Base-by-base conservation (phyloP, 2,113 vertebrate species). In the Ceratotherium simum region DNA sequence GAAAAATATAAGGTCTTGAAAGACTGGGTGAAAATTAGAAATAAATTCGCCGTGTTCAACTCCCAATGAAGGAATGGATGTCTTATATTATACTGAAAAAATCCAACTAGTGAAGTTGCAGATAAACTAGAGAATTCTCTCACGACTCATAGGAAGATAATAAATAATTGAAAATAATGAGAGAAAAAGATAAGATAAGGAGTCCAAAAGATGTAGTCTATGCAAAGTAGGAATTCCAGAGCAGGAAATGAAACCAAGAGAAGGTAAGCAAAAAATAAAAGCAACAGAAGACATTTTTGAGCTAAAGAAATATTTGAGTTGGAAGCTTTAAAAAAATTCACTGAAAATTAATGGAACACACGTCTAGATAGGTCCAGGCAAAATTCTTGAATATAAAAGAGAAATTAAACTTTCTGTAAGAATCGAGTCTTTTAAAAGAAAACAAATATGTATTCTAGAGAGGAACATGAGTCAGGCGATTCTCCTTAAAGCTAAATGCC, bases 231-330 rank as follows among this genome's bases (percentile, higher is more conserved):
- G 21, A 91, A 88, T 65, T 88, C 14, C 64, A 84, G 87, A 51
- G 29, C 60, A 84, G 33, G 33, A 84, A 60, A 36, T 46, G 18
- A 20, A 70, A 48, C 48, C 0, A 25, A 25, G 69, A 82, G 48
- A 65, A 70, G 12, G 65, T 12, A 60, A 48, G 48, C 60, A 42
- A 60, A 60, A 88, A 79, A 29, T 54, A 29, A 80, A 88, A 93
- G 39, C 42, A 78, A 56, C 16, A 46, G 33, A 58, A 75, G 39
- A 36, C 46, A 51, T 21, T 54, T 73, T 73, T 78, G 54, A 88
- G 25, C 9, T 64, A 48, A 95, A 58, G n/a, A 78, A 96, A 48
- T 87, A 39, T 60, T 95, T 86, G 23, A 88, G 20, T n/a, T 65
- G 87, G 81, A 78, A 42, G 33, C 4, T 72, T 51, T 85, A 16